Conservation (phyloP, 2,113 vertebrate genomes). For the Bubo bubo region DNA sequence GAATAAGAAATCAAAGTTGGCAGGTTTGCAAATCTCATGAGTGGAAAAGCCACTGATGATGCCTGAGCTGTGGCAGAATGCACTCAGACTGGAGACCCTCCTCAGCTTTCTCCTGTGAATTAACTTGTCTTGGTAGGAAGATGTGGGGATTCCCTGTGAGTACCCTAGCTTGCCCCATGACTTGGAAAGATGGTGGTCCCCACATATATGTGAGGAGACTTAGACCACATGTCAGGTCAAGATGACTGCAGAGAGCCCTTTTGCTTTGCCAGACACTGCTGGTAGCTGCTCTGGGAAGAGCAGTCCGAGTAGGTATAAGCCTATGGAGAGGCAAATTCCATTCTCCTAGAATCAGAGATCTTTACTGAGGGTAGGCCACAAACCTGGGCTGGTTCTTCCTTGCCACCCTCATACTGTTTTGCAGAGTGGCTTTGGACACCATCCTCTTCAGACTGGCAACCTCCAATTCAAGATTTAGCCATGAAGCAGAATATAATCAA, state of each 20-base stretch:
- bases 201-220: background rate
- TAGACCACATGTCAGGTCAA: background rate
- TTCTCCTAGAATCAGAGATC: background rate
- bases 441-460: background rate
- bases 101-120: background rate
- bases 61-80: background rate
- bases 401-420: background rate
- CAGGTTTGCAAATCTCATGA: background rate
- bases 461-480: background rate
- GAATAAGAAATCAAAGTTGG: background rate
- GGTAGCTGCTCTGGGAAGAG: background rate
- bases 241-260: background rate
- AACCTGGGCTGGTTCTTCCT: background rate
- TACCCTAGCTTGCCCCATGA: background rate
- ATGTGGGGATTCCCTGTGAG: accelerated
- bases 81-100: background rate
- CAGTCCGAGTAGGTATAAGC: background rate
- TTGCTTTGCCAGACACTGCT: background rate
- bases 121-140: background rate
- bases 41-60: background rate
- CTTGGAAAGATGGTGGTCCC: background rate
- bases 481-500: background rate
- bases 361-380: background rate
- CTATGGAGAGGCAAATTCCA: background rate
- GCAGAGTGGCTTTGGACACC: background rate